These are phyloP conservation scores for Lysandra bellargus DNA, from an alignment of 2,888 invertebrate genomes.

Conservation along the genomic window DNA sequence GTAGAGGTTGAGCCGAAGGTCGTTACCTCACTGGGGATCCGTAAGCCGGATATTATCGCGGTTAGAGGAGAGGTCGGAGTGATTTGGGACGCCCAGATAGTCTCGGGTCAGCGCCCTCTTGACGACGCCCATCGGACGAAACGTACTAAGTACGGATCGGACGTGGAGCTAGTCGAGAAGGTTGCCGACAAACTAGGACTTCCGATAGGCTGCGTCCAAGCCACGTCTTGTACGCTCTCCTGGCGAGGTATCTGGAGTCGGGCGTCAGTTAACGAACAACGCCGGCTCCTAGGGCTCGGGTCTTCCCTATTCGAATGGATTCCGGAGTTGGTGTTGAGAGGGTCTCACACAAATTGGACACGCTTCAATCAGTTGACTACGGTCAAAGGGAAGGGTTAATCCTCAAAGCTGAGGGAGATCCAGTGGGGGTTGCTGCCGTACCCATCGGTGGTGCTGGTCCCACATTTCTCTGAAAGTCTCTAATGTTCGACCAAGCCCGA, in stretches of 20 bases:
- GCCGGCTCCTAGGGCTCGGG: constrained; percentile 33
- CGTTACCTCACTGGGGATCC: constrained; percentile 42
- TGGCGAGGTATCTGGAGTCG: constrained; percentile 44
- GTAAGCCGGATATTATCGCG: constrained; percentile 52
- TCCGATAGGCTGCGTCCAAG: constrained; percentile 33
- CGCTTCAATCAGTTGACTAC: constrained; percentile 37
- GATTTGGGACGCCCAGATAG: constrained; percentile 46
- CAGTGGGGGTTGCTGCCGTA: background rate
- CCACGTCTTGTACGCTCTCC: constrained; percentile 42
- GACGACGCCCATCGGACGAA: constrained; percentile 45
- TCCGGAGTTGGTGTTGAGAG: constrained; percentile 34
- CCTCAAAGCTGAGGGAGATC: too few species aligned
- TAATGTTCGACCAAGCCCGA: background rate
- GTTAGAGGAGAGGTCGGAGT: constrained; percentile 41
- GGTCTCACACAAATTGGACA: constrained; percentile 37
- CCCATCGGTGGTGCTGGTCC: background rate
- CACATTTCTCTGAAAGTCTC: background rate
- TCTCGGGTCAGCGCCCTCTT: constrained; percentile 43
- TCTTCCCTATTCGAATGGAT: background rate
- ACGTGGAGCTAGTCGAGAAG: constrained; percentile 42
- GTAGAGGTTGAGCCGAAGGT: constrained; percentile 45
- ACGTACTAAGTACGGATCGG: constrained; percentile 42
- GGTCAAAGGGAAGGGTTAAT: too few species aligned
- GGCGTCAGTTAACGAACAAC: constrained; percentile 37
- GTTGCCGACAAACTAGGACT: constrained; percentile 43